phyloP scores from a whole-genome alignment of 64 coral and sea anemone genomes.

The Stylophora pistillata region DNA sequence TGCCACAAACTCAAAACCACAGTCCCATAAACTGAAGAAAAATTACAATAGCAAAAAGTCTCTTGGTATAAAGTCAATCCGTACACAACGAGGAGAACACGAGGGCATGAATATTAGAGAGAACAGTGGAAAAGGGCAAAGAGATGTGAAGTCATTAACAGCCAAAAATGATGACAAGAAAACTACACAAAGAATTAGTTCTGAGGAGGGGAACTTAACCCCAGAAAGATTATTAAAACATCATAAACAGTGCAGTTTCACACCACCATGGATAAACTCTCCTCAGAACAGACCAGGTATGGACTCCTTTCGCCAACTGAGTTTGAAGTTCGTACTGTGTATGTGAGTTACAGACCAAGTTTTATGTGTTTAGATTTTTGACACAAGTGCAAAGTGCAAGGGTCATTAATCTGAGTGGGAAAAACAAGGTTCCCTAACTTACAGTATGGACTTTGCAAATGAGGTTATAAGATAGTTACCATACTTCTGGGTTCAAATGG shows the following conservation, averaged over 20 bases:
- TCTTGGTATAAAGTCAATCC: constrained; percentile 9
- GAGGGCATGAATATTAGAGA: background rate
- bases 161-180: background rate
- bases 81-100: constrained; percentile 7
- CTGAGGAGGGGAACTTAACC: background rate
- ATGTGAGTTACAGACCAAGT: too few relatives aligned
- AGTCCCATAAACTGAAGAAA: constrained; percentile 12
- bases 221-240: background rate
- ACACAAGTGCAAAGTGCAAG: too few relatives aligned
- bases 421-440: too few relatives aligned
- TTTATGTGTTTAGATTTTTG: too few relatives aligned
- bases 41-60: constrained; percentile 42
- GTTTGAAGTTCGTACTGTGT: too few relatives aligned
- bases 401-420: too few relatives aligned
- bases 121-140: background rate
- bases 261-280: constrained; percentile 21
- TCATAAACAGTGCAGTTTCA: constrained; percentile 5
- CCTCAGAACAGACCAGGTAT: background rate
- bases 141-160: background rate
- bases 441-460: too few relatives aligned
- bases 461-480: too few relatives aligned
- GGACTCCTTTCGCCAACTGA: too few relatives aligned
- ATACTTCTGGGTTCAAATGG: too few relatives aligned
- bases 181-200: background rate
- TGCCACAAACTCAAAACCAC: background rate